Conservation (phyloP, 2,797 vertebrate genomes). For the Pangasius larnaudii region DNA sequence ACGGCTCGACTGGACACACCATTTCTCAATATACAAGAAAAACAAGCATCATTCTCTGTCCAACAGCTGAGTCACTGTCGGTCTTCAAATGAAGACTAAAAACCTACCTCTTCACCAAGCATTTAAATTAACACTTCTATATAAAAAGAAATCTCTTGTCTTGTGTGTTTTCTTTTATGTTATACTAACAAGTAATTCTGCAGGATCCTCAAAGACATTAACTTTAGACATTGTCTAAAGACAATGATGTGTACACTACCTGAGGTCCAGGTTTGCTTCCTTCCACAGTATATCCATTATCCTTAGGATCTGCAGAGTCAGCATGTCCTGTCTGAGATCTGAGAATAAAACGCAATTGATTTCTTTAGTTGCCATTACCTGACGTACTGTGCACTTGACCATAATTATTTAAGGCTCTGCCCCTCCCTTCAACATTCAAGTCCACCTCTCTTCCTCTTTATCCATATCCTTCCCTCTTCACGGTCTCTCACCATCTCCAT, state of each 20-base stretch:
- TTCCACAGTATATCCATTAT: conserved; percentile 98
- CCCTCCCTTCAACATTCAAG: neutral
- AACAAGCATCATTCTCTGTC: neutral
- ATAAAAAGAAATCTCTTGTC: neutral
- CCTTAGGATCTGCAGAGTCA: conserved; percentile 92
- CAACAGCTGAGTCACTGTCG: neutral
- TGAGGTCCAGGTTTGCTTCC: conserved; percentile 92
- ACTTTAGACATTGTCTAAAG: neutral
- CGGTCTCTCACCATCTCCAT: conserved; percentile 88
- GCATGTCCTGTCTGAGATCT: conserved; percentile 95
- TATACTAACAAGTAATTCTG: neutral
- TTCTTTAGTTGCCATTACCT: neutral
- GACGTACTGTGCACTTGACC: neutral
- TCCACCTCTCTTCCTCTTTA: conserved; percentile 2
- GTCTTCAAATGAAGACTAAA: neutral
- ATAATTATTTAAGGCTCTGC: neutral
- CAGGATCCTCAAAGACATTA: neutral
- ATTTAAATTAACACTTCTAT: neutral
- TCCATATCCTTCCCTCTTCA: conserved; percentile 14
- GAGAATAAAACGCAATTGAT: conserved; percentile 27
- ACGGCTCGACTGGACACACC: neutral
- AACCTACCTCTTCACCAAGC: neutral
- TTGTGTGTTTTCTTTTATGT: neutral
- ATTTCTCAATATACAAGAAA: neutral
- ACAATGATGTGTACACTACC: conserved; percentile 69